These are phyloP conservation scores for Coelogynopora nodosa DNA, from an alignment of 2,888 invertebrate species.

Conservation along the genomic window DNA sequence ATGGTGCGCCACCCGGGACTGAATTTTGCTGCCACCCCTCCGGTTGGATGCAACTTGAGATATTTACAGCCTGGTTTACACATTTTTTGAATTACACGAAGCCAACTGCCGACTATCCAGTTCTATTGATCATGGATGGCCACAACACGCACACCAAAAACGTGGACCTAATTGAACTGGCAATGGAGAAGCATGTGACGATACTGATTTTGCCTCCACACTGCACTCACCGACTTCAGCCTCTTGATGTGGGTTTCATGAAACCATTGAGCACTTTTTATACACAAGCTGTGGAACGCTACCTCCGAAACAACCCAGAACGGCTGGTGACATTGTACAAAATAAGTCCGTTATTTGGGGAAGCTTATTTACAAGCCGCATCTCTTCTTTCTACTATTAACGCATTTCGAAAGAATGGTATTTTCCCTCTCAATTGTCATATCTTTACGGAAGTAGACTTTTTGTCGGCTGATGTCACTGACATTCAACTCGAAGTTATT, in stretches of 20 bases:
- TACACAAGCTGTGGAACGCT: slow-evolving; percentile 47
- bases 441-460: slow-evolving; percentile 48
- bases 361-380: neutral
- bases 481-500: slow-evolving; percentile 14
- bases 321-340: slow-evolving; percentile 45
- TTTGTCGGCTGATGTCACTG: slow-evolving; percentile 41
- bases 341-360: neutral
- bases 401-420: slow-evolving; percentile 11
- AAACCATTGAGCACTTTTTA: slow-evolving; percentile 50
- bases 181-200: slow-evolving; percentile 53
- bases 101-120: slow-evolving; percentile 50
- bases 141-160: slow-evolving; percentile 55
- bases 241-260: slow-evolving; percentile 51
- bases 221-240: slow-evolving; percentile 55
- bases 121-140: slow-evolving; percentile 57
- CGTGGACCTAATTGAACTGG: slow-evolving; percentile 53
- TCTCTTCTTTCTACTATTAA: neutral
- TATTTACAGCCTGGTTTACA: slow-evolving; percentile 51
- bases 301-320: slow-evolving; percentile 49
- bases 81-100: slow-evolving; percentile 57
- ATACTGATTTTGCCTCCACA: slow-evolving; percentile 57
- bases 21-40: slow-evolving; percentile 50
- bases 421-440: slow-evolving; percentile 12
- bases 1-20: slow-evolving; percentile 54
- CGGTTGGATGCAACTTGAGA: slow-evolving; percentile 12